Percentiles rank a stretch among this genome's conserved stretches.
Evolutionary conservation across 2,113 vertebrate species (phyloP).

Genomic region (Onychostruthus taczanowskii): DNA sequence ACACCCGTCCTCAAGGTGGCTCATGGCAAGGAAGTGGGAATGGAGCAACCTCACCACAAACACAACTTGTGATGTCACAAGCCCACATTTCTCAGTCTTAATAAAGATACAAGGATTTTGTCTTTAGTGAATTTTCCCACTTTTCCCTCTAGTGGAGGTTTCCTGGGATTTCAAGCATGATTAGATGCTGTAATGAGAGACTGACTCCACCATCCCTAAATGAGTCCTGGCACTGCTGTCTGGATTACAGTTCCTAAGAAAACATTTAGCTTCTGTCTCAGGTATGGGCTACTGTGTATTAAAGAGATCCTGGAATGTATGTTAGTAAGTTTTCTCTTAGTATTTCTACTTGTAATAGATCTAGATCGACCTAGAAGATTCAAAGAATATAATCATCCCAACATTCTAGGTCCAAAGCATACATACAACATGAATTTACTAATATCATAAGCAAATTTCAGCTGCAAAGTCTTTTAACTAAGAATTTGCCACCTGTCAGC

Average conservation of each 20-base stretch:
- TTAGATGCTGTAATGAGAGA: neutral
- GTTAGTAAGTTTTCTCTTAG: neutral
- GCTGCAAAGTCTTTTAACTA: neutral
- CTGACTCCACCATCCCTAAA: neutral
- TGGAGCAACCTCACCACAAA: neutral
- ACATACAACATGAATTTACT: neutral
- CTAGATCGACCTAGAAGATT: neutral
- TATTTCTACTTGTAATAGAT: neutral
- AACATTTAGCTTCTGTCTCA: neutral
- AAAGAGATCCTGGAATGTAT: neutral
- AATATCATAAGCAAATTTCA: neutral
- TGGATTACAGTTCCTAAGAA: neutral
- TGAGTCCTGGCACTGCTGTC: neutral
- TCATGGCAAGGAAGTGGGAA: neutral
- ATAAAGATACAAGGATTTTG: neutral
- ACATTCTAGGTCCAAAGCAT: neutral
- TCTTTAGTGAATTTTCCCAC: neutral
- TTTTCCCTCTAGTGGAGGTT: neutral
- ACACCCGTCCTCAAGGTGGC: fast-evolving
- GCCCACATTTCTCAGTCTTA: neutral
- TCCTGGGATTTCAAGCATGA: neutral
- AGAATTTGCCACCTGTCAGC: neutral
- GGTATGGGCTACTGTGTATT: neutral
- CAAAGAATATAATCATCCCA: neutral
- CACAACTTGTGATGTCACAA: neutral